phyloP scores from a whole-genome alignment of 2,888 invertebrate genomes.

The Ceramica pisi region DNA sequence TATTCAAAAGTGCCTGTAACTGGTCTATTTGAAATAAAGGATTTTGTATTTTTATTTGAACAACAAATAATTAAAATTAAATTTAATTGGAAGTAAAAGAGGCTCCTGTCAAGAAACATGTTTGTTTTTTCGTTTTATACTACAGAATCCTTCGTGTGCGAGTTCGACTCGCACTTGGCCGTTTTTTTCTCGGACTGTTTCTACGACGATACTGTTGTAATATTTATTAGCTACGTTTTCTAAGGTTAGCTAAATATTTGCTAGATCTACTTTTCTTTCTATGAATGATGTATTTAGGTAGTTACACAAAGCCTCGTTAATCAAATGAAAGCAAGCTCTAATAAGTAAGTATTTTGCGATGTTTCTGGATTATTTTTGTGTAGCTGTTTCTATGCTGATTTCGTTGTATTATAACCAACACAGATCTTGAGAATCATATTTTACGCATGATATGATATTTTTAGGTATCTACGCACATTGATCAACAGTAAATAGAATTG shows the following conservation, averaged over 20 bases:
- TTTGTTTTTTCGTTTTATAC: too few species aligned
- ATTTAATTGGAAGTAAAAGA: too few species aligned
- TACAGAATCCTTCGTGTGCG: too few species aligned
- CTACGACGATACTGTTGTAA: not conserved
- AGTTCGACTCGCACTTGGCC: too few species aligned
- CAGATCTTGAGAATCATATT: not conserved
- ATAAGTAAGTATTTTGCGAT: conserved; percentile 3
- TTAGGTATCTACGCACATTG: not conserved
- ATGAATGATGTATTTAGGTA: not conserved
- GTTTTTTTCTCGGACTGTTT: not conserved
- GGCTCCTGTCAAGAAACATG: too few species aligned
- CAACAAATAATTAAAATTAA: too few species aligned
- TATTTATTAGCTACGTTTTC: conserved; percentile 6
- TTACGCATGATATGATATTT: not conserved
- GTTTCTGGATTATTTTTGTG: not conserved
- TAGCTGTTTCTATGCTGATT: not conserved
- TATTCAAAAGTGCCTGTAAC: too few species aligned
- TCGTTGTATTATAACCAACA: not conserved
- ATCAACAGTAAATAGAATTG: not conserved
- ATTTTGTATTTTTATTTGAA: too few species aligned
- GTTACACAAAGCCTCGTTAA: not conserved
- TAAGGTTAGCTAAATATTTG: not conserved
- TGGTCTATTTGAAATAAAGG: too few species aligned
- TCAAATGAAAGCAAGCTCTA: conserved; percentile 2
- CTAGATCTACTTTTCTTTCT: not conserved